These are phyloP conservation scores for Intellagama lesueurii DNA, from an alignment of 2,797 vertebrate genomes.

Conservation along the genomic window DNA sequence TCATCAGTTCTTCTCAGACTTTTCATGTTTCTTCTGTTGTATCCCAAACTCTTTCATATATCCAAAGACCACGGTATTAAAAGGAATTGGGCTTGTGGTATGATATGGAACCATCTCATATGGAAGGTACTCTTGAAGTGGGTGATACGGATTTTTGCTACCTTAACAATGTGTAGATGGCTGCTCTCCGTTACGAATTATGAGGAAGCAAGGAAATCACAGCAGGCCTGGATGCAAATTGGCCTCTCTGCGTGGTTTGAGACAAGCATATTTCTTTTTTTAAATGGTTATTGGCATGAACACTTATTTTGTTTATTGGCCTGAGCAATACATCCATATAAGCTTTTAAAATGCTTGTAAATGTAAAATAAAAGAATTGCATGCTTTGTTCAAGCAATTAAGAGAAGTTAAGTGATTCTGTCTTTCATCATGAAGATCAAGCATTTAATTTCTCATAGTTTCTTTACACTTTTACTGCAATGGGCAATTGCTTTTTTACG, in stretches of 20 bases:
- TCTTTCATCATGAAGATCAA: not conserved
- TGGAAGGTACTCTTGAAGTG: not conserved
- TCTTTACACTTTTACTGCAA: constrained; percentile 21
- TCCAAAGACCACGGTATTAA: not conserved
- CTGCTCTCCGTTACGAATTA: not conserved
- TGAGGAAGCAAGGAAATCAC: not conserved
- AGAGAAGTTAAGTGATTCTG: constrained; percentile 58
- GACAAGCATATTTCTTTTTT: constrained; percentile 30
- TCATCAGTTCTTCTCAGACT: not conserved
- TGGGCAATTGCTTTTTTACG: not conserved
- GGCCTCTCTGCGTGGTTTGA: not conserved
- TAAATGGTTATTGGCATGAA: constrained; percentile 38
- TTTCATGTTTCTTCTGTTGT: constrained; percentile 8
- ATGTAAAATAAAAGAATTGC: constrained; percentile 49
- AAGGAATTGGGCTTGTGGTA: not conserved
- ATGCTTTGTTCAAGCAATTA: constrained; percentile 62
- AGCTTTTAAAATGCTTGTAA: constrained; percentile 56
- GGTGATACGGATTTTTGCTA: constrained; percentile 8
- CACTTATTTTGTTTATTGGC: constrained; percentile 55
- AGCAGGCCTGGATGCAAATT: constrained; percentile 16
- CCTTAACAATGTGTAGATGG: constrained; percentile 2
- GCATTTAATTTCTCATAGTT: constrained; percentile 63
- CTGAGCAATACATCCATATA: constrained; percentile 50
- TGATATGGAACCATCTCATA: not conserved
- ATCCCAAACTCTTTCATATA: not conserved